Conservation (phyloP, 2,797 vertebrate species). For the Percopsis omiscomaycus region DNA sequence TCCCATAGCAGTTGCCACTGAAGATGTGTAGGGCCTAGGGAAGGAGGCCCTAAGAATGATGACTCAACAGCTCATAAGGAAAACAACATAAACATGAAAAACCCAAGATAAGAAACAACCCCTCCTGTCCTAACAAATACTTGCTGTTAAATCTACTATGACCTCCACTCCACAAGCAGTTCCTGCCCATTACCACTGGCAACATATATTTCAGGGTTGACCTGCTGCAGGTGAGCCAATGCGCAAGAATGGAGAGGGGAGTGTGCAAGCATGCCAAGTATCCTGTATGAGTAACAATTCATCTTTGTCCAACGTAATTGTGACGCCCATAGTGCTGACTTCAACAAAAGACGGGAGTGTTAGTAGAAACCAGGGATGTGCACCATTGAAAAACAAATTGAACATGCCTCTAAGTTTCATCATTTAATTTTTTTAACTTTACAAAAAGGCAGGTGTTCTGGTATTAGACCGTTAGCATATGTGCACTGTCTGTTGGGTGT, state of each 20-base stretch:
- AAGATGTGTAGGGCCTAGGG: too few species aligned
- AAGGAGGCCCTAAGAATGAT: not conserved
- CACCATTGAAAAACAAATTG: too few species aligned
- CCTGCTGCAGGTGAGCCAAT: constrained; percentile 46
- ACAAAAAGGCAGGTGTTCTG: too few species aligned
- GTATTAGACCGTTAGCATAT: too few species aligned
- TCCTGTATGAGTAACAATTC: not conserved
- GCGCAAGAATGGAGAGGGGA: constrained; percentile 28
- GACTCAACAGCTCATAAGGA: constrained; percentile 14
- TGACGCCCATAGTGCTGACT: constrained; percentile 19
- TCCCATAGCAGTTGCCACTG: too few species aligned
- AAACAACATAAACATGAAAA: constrained; percentile 9
- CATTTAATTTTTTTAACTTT: too few species aligned
- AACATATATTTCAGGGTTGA: constrained; percentile 60
- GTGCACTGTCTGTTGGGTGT: too few species aligned
- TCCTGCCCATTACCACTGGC: constrained; percentile 67
- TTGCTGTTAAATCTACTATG: constrained; percentile 50
- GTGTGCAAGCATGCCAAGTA: constrained; percentile 31
- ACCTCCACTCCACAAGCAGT: constrained; percentile 52
- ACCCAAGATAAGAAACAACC: constrained; percentile 13
- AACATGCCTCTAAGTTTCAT: too few species aligned
- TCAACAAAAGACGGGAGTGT: constrained; percentile 17
- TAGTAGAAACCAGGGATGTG: not conserved
- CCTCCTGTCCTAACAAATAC: constrained; percentile 57
- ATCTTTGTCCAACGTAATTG: not conserved